These are phyloP conservation scores for Antennarius maculatus DNA, from an alignment of 2,797 vertebrate genomes.

Conservation along the genomic window DNA sequence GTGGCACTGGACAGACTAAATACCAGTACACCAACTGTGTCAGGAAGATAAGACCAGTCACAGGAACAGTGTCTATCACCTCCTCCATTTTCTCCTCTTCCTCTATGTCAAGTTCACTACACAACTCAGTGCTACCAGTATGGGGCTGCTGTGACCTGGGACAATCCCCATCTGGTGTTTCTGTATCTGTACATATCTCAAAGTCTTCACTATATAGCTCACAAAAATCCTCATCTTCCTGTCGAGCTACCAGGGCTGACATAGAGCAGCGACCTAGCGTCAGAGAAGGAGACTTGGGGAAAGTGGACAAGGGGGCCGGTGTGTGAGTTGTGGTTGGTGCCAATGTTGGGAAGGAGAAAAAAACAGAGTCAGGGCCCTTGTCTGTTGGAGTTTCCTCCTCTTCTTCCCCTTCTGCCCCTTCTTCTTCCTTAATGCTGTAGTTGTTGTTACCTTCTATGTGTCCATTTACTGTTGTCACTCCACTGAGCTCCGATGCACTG, in stretches of 20 bases:
- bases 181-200: conserved; percentile 86
- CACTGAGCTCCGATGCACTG: conserved; percentile 93
- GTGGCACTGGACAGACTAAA: conserved; percentile 90
- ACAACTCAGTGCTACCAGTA: conserved; percentile 85
- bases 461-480: conserved; percentile 86
- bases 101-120: conserved; percentile 81
- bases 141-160: conserved; percentile 83
- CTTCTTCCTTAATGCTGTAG: conserved; percentile 98
- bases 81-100: conserved; percentile 80
- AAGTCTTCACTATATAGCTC: conserved; percentile 95
- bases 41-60: conserved; percentile 85
- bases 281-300: conserved; percentile 72
- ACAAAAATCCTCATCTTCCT: conserved; percentile 96
- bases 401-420: conserved; percentile 85
- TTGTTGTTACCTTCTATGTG: conserved; percentile 88
- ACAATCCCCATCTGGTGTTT: conserved; percentile 80
- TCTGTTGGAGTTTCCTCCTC: conserved; percentile 73
- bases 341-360: conserved; percentile 78
- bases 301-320: conserved; percentile 50
- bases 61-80: conserved; percentile 78
- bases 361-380: conserved; percentile 75
- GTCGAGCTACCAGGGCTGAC: conserved; percentile 90
- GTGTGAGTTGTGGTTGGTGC: conserved; percentile 62
- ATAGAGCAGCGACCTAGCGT: conserved; percentile 91
- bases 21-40: conserved; percentile 88